These are phyloP conservation scores for Lamellibrachia luymesi DNA, from an alignment of 1,140 invertebrate species.

Conservation along the genomic window DNA sequence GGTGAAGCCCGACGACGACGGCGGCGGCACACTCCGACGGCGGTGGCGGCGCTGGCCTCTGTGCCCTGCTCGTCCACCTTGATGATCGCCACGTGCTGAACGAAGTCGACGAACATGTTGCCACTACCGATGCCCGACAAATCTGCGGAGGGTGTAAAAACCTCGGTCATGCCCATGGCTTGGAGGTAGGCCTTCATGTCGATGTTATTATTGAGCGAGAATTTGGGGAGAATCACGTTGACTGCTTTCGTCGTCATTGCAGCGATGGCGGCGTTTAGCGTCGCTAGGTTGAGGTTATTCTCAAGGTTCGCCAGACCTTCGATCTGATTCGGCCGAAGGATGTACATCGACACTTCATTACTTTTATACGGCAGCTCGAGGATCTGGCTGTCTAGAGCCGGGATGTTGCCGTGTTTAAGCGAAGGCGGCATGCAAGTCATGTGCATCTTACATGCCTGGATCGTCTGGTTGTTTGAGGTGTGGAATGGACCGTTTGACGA, in stretches of 20 bases:
- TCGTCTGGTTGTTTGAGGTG: conserved; percentile 37
- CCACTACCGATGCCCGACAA: conserved; percentile 11
- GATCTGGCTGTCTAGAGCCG: conserved; percentile 60
- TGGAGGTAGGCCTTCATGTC: conserved; percentile 2
- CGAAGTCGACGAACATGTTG: conserved; percentile 10
- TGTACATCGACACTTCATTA: conserved; percentile 79
- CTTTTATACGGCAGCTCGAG: conserved; percentile 77
- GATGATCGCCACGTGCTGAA: conserved; percentile 27
- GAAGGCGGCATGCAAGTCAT: not conserved
- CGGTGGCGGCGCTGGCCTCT: conserved; percentile 29
- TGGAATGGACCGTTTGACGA: conserved; percentile 57
- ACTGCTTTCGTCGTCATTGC: conserved; percentile 8
- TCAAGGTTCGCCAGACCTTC: conserved; percentile 46
- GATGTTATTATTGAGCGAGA: conserved; percentile 61
- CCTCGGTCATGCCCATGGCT: conserved; percentile 9
- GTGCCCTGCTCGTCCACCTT: conserved; percentile 25
- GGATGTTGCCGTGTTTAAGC: not conserved
- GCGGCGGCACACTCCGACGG: conserved; percentile 7
- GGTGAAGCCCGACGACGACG: not conserved
- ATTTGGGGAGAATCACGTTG: conserved; percentile 61
- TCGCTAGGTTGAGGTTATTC: conserved; percentile 26
- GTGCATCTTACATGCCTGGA: not conserved
- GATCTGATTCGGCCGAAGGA: conserved; percentile 41
- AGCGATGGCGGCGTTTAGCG: conserved; percentile 19
- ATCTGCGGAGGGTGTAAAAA: not conserved